phyloP scores from a whole-genome alignment of 2,113 vertebrate species.

The Pampusana beccarii region DNA sequence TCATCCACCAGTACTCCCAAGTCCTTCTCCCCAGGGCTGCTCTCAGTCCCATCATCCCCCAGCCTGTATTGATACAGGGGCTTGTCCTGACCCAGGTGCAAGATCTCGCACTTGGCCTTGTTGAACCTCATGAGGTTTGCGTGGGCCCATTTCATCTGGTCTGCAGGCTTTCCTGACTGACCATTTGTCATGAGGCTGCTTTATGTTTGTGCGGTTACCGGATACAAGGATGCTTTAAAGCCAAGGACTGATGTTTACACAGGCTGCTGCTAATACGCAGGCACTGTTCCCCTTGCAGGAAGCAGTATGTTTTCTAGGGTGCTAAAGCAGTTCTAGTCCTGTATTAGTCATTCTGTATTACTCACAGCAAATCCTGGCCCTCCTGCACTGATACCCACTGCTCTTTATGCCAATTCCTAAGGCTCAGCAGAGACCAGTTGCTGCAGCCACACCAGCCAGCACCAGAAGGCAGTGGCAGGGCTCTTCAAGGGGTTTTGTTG shows the following conservation, averaged over 20 bases:
- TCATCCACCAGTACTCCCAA: too few relatives aligned
- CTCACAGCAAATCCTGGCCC: background rate
- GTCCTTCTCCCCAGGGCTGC: too few relatives aligned
- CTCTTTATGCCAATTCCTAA: background rate
- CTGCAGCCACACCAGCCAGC: background rate
- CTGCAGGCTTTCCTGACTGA: background rate
- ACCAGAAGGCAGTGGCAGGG: background rate
- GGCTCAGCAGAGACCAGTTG: background rate
- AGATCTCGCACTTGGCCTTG: too few relatives aligned
- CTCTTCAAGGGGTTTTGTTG: background rate
- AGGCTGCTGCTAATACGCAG: background rate
- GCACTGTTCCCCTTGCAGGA: background rate
- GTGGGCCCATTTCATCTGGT: too few relatives aligned
- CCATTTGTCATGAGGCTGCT: background rate
- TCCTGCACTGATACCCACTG: background rate
- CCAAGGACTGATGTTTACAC: background rate
- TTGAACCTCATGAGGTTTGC: too few relatives aligned
- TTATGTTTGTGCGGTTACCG: background rate
- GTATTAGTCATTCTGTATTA: background rate
- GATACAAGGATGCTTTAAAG: background rate
- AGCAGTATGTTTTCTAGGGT: background rate
- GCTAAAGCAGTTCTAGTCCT: background rate
- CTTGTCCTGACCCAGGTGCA: too few relatives aligned
- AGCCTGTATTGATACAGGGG: too few relatives aligned
- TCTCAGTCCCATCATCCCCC: too few relatives aligned